Base-by-base conservation (phyloP, 2,797 vertebrate species). In the Gallinago nigripennis region DNA sequence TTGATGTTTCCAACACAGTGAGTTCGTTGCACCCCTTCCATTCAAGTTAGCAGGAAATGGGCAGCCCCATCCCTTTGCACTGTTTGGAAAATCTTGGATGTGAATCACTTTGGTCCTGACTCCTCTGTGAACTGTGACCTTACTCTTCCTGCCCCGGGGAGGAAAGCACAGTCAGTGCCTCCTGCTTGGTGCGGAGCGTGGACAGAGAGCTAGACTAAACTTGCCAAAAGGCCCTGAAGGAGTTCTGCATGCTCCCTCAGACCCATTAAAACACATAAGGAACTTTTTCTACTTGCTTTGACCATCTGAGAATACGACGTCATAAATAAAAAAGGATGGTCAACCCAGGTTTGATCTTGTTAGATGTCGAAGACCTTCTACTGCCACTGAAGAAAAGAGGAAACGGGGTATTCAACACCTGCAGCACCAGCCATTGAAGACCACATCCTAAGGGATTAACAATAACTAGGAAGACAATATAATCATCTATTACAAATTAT, bases 351-450 rank as follows among this genome's bases (percentile, higher is more conserved):
- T 83, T 83, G 72, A 85, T 85, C 81, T 86, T 53, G 19, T 66
- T 63, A 73, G 87, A 73, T 57, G 46, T 5, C 68, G 92, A 88
- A 94, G 12, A 76, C 91, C 75, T 46, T 12, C 66, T 65, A 73
- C 81, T 76, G 72, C 82, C 82, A 90, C 86, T 77, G 73, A 91
- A 77, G 53, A 65, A 83, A 73, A 87, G 61, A 92, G 15, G 56
- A 91, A 90, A 73, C 37, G 60, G 90, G 77, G 78, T 45, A 77
- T 86, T 85, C 93, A 87, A 58, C 81, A 83, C 28, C 75, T 87
- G 65, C 90, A 96, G 92, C 90, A 95, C 73, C 87, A 81, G 90
- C 72, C 25, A 30, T 73, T 89, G 86, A 96, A 97, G 94, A 94
- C 78, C 68, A 69, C 4, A 16, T 90, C 76, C 27, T 60, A 92